Percentiles rank a stretch among this genome's conserved stretches.
These are phyloP conservation scores for Hecatera dysodea DNA, from an alignment of 2,888 invertebrate genomes.

Conservation along the genomic window DNA sequence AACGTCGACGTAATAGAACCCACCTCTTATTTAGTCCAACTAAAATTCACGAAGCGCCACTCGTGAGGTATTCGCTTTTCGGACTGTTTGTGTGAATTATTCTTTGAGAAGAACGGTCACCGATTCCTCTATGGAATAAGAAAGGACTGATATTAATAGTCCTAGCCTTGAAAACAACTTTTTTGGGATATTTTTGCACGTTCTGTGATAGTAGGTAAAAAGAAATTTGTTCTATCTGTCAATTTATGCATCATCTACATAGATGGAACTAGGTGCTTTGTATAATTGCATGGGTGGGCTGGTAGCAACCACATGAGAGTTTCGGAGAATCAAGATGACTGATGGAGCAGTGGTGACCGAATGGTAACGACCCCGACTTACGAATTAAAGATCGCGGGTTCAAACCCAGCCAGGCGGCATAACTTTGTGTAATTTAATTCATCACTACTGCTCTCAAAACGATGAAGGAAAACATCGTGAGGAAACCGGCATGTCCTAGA, in stretches of 20 bases:
- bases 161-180: background rate
- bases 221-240: background rate
- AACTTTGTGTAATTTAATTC: no score
- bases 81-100: conserved; percentile 43
- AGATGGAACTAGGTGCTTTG: background rate
- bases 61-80: conserved; percentile 45
- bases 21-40: conserved; percentile 35
- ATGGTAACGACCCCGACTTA: no score
- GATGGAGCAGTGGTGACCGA: no score
- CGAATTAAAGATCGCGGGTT: no score
- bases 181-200: conserved; percentile 16
- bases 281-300: background rate
- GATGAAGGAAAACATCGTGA: no score
- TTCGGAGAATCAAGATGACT: no score
- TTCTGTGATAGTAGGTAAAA: background rate
- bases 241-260: background rate
- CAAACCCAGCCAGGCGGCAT: no score
- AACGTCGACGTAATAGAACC: conserved; percentile 6
- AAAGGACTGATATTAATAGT: conserved; percentile 54
- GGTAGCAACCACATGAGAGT: background rate
- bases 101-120: conserved; percentile 37
- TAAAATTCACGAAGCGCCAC: conserved; percentile 59
- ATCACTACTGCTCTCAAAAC: no score
- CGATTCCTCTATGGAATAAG: conserved; percentile 47
- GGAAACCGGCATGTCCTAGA: no score